Conservation (phyloP, 2,888 invertebrate genomes). For the Byasa hedistus region DNA sequence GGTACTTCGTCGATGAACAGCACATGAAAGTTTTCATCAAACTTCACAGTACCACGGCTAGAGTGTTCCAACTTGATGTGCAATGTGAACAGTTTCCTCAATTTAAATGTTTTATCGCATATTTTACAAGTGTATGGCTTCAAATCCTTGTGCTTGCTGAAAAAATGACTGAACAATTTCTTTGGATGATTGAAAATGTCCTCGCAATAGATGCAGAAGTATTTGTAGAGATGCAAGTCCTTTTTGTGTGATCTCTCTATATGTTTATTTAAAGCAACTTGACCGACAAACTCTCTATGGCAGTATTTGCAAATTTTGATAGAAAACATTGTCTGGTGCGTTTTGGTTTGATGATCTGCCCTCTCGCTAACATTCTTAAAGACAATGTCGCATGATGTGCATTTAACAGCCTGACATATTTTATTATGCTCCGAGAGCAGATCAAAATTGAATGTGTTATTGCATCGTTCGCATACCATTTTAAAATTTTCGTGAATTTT, state of each 20-base stretch:
- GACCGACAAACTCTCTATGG: constrained; percentile 53
- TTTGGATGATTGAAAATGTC: constrained; percentile 60
- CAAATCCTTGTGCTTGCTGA: constrained; percentile 52
- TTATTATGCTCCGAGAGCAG: constrained; percentile 40
- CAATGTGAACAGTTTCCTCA: constrained; percentile 59
- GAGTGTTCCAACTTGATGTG: constrained; percentile 66
- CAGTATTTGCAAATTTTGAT: constrained; percentile 55
- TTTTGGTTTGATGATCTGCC: constrained; percentile 47
- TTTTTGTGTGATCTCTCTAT: constrained; percentile 48
- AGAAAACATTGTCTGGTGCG: constrained; percentile 48
- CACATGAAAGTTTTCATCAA: constrained; percentile 64
- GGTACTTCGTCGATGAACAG: constrained; percentile 56
- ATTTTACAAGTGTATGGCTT: constrained; percentile 62
- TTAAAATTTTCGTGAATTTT: neutral
- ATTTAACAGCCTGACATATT: constrained; percentile 50
- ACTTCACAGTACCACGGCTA: constrained; percentile 62
- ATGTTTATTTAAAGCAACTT: constrained; percentile 50
- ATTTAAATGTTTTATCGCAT: constrained; percentile 53
- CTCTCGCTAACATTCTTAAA: constrained; percentile 48
- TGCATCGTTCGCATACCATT: constrained; percentile 44
- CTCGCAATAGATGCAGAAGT: constrained; percentile 55
- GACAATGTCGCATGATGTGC: constrained; percentile 44
- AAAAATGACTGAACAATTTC: constrained; percentile 61
- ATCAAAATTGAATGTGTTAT: constrained; percentile 32
- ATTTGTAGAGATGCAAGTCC: constrained; percentile 59